phyloP scores from a whole-genome alignment of 2,113 vertebrate genomes.

The Oenanthe oenanthe region DNA sequence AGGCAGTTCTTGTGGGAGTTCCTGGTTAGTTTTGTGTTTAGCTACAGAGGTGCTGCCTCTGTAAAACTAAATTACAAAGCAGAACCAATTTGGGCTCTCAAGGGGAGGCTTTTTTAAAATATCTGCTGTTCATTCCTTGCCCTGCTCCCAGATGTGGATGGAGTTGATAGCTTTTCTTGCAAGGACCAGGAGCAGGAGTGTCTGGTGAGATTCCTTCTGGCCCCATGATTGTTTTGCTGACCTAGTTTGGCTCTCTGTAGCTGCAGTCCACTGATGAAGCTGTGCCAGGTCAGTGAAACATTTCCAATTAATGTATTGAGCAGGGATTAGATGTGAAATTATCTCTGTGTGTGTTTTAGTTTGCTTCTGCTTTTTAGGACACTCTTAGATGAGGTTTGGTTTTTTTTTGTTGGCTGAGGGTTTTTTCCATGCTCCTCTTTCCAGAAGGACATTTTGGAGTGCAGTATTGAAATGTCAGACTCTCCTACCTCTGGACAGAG shows the following conservation, averaged over 20 bases:
- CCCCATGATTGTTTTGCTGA: background rate
- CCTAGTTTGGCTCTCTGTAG: background rate
- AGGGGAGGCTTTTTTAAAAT: background rate
- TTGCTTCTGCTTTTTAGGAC: background rate
- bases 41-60: background rate
- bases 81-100: background rate
- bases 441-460: background rate
- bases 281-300: background rate
- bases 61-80: background rate
- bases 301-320: background rate
- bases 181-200: background rate
- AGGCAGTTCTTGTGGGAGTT: background rate
- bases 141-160: background rate
- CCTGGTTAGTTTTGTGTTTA: background rate
- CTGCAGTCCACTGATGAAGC: background rate
- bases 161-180: background rate
- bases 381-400: fast-evolving
- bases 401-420: background rate
- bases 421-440: background rate
- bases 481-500: background rate
- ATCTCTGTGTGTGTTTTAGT: background rate
- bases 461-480: background rate
- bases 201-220: background rate
- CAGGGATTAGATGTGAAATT: background rate
- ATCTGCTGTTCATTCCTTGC: background rate